phyloP scores from a whole-genome alignment of 2,113 vertebrate species.

The Pedionomus torquatus region DNA sequence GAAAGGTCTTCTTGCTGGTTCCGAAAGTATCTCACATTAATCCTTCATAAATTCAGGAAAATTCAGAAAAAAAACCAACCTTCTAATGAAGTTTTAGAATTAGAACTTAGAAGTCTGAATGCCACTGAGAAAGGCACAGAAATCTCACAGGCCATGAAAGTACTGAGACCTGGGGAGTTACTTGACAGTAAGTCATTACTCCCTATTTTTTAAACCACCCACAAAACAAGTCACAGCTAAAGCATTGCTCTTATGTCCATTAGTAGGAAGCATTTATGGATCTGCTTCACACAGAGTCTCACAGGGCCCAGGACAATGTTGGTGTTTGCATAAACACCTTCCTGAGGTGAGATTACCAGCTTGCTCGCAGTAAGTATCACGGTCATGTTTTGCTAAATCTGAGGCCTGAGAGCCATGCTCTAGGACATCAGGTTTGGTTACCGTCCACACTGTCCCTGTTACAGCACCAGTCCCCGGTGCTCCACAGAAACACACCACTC shows the following conservation, averaged over 20 bases:
- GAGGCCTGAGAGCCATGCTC: neutral
- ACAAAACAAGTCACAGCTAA: neutral
- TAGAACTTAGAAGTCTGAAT: neutral
- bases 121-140: neutral
- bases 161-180: neutral
- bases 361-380: accelerated
- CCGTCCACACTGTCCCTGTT: neutral
- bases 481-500: neutral
- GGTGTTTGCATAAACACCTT: neutral
- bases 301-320: neutral
- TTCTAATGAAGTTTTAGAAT: neutral
- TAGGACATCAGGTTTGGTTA: neutral
- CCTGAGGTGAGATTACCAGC: neutral
- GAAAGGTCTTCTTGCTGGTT: neutral
- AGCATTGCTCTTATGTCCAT: neutral
- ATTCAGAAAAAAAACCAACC: neutral
- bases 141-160: neutral
- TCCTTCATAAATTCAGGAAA: neutral
- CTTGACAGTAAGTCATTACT: neutral
- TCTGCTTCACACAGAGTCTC: neutral
- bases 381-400: neutral
- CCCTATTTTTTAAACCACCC: neutral
- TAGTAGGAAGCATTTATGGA: neutral
- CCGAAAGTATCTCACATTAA: neutral
- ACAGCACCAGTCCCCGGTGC: neutral